These are phyloP conservation scores for Aix galericulata DNA, from an alignment of 2,113 vertebrate genomes.

Conservation along the genomic window DNA sequence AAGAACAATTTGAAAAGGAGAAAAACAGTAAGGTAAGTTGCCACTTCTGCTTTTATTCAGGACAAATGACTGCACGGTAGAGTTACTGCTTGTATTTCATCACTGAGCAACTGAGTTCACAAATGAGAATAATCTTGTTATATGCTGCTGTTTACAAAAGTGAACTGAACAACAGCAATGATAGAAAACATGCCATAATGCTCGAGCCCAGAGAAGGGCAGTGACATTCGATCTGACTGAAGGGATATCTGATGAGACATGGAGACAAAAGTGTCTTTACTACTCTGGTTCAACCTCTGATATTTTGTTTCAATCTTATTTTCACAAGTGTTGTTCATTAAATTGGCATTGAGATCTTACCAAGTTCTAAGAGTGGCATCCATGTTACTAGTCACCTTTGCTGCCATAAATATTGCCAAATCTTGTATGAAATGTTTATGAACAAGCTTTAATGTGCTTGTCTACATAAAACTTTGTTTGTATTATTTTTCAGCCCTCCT, in stretches of 20 bases:
- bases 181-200: neutral
- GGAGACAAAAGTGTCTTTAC: neutral
- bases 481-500: slow-evolving; percentile 85
- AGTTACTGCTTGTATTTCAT: neutral
- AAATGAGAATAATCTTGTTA: neutral
- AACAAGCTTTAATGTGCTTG: neutral
- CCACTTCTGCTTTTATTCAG: neutral
- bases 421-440: neutral
- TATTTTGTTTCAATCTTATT: neutral
- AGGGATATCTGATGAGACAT: neutral
- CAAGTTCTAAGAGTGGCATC: neutral
- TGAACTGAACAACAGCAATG: neutral
- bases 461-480: neutral
- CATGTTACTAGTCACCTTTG: neutral
- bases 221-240: neutral
- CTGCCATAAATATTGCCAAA: neutral
- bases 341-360: neutral
- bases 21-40: slow-evolving; percentile 88
- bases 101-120: neutral
- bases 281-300: neutral
- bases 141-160: neutral
- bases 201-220: neutral
- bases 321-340: neutral
- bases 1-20: slow-evolving; percentile 97
- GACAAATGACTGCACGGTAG: neutral